Conservation (phyloP, 2,888 invertebrate genomes). For the Ligdia adustata region DNA sequence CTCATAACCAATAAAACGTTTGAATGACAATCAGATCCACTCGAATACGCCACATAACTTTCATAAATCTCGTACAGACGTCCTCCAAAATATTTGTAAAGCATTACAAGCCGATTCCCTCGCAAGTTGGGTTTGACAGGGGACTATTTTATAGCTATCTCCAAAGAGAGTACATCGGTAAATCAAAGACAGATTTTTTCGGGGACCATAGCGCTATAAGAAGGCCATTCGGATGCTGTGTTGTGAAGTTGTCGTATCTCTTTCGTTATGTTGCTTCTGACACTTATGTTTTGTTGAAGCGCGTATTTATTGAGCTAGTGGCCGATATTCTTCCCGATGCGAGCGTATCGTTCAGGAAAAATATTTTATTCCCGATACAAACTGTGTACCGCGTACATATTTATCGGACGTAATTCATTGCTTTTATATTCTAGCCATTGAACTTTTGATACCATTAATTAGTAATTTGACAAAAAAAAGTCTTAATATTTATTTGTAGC, state of each 20-base stretch:
- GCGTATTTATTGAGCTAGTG: slow-evolving; percentile 26
- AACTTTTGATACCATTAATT: no score
- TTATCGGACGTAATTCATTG: no score
- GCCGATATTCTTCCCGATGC: slow-evolving; percentile 2
- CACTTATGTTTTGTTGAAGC: slow-evolving; percentile 26
- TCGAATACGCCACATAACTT: slow-evolving; percentile 30
- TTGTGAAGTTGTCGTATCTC: slow-evolving; percentile 35
- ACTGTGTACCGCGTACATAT: no score
- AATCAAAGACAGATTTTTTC: slow-evolving; percentile 71
- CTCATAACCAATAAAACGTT: slow-evolving; percentile 4
- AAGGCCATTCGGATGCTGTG: slow-evolving; percentile 45
- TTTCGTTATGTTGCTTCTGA: slow-evolving; percentile 29
- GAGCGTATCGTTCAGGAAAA: background rate
- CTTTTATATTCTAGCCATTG: no score
- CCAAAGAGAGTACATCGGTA: slow-evolving; percentile 60
- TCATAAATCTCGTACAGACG: slow-evolving; percentile 35
- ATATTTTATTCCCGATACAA: no score
- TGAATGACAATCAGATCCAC: slow-evolving; percentile 22
- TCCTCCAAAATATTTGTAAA: slow-evolving; percentile 63
- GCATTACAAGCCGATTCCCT: slow-evolving; percentile 65
- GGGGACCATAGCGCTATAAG: slow-evolving; percentile 38
- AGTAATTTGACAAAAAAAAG: no score
- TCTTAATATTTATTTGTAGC: no score
- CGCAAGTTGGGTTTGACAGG: slow-evolving; percentile 65
- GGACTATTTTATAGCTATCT: slow-evolving; percentile 75